Conservation (phyloP, 2,113 vertebrate species). For the Cyphomyrus discorhynchus region DNA sequence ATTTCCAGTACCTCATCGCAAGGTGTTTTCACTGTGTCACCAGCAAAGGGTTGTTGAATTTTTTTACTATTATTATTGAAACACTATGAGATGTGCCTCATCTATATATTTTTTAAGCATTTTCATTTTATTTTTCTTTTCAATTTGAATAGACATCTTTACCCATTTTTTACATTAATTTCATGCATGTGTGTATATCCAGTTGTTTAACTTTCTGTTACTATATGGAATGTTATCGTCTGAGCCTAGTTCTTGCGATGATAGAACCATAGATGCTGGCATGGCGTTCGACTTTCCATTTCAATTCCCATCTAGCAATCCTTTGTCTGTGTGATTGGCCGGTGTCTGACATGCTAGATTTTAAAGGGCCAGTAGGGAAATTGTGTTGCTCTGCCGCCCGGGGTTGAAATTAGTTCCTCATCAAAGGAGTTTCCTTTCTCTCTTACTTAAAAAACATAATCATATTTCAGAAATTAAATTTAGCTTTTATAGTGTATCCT, state of each 20-base stretch:
- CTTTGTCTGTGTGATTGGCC: neutral
- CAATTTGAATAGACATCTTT: neutral
- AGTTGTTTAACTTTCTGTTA: neutral
- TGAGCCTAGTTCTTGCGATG: neutral
- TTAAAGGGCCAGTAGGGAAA: neutral
- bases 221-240: neutral
- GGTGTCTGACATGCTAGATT: neutral
- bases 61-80: neutral
- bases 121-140: neutral
- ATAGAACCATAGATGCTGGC: neutral
- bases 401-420: neutral
- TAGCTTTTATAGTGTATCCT: neutral
- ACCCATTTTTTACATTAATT: neutral
- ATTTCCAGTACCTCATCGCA: neutral
- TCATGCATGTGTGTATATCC: neutral
- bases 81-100: neutral
- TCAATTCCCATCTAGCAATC: neutral
- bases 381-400: neutral
- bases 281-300: neutral
- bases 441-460: neutral
- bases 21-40: neutral
- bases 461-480: neutral
- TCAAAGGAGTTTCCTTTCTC: neutral
- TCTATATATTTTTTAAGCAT: neutral
- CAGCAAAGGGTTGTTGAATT: neutral